These are phyloP conservation scores for Pogonomyrmex californicus DNA, from an alignment of 1,140 invertebrate species.

Conservation along the genomic window DNA sequence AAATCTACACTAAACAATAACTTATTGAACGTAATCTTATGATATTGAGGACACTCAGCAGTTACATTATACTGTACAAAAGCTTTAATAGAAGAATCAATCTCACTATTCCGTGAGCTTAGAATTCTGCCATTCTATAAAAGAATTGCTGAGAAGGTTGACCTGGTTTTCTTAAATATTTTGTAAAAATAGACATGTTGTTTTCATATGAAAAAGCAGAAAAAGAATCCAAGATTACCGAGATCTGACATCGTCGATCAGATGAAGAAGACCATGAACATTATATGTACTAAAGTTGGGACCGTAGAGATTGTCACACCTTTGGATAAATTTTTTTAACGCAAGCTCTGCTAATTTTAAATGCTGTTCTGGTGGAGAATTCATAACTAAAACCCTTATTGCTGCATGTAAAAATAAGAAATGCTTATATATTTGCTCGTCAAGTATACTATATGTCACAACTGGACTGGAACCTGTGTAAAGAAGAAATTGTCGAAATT, in stretches of 20 bases:
- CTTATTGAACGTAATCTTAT: not conserved
- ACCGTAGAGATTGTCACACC: not conserved
- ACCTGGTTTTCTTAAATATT: not conserved
- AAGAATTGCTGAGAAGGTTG: not conserved
- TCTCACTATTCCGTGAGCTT: not conserved
- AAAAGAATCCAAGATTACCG: not conserved
- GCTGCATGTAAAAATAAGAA: slow-evolving; percentile 21
- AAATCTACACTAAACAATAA: not conserved
- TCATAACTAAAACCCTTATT: not conserved
- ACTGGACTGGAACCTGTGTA: slow-evolving; percentile 40
- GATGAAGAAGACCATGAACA: slow-evolving; percentile 23
- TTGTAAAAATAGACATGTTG: slow-evolving; percentile 11
- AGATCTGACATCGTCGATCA: not conserved
- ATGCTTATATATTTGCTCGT: not conserved
- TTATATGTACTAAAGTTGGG: not conserved
- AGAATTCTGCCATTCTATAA: not conserved
- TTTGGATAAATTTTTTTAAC: slow-evolving; percentile 13
- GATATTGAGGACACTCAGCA: not conserved
- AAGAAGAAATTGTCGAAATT: slow-evolving; percentile 36
- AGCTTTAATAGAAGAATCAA: not conserved
- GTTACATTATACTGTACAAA: not conserved
- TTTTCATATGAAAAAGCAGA: slow-evolving; percentile 26
- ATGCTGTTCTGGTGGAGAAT: too few species aligned
- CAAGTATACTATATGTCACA: not conserved
- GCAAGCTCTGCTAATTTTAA: slow-evolving; percentile 1